These are phyloP conservation scores for Glareola pratincola DNA, from an alignment of 2,113 vertebrate species.

Conservation along the genomic window DNA sequence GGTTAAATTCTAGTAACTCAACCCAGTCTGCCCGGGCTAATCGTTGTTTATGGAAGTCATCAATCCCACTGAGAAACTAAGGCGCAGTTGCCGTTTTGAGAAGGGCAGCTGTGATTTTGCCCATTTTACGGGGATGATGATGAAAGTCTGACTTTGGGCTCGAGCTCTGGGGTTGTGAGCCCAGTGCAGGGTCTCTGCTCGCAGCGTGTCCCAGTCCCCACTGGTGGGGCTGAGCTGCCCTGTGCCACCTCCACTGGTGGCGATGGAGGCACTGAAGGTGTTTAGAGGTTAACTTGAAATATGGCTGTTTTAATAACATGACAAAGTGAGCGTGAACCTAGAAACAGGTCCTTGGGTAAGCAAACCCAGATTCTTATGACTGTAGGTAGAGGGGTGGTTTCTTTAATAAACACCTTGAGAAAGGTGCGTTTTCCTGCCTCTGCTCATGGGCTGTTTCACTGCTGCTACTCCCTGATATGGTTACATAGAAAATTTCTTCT, in stretches of 20 bases:
- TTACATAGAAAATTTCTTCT: background rate
- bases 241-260: background rate
- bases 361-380: background rate
- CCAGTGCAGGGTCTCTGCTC: background rate
- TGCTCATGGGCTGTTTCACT: background rate
- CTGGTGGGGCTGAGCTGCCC: background rate
- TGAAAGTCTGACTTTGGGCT: background rate
- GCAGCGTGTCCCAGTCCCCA: background rate
- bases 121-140: rapidly evolving
- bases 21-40: background rate
- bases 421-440: background rate
- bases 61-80: background rate
- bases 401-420: background rate
- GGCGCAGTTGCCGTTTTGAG: rapidly evolving
- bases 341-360: background rate
- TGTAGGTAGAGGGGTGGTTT: background rate
- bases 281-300: background rate
- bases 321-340: background rate
- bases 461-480: background rate
- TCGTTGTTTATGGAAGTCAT: background rate
- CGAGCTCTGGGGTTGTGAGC: background rate
- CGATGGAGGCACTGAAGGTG: background rate
- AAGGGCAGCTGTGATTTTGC: background rate
- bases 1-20: background rate
- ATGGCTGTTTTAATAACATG: rapidly evolving